Conservation (phyloP, 2,888 invertebrate genomes). For the Digitonthophagus gazella region DNA sequence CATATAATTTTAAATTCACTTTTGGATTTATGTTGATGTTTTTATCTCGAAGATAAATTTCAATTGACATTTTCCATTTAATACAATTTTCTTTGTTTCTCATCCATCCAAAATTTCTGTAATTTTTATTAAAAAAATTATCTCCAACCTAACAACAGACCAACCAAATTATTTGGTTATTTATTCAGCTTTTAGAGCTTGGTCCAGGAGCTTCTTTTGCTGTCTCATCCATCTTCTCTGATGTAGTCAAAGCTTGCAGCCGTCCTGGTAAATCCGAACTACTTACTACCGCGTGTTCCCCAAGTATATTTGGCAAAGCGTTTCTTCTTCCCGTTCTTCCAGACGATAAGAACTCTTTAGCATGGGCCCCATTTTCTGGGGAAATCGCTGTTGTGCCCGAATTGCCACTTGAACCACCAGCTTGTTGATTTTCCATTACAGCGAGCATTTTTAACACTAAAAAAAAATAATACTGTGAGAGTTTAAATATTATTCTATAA, state of each 20-base stretch:
- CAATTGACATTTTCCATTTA: conserved; percentile 16
- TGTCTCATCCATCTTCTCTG: conserved; percentile 49
- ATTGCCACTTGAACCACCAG: conserved; percentile 37
- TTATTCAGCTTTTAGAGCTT: conserved; percentile 39
- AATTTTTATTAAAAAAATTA: neutral
- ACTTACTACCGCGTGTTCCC: conserved; percentile 68
- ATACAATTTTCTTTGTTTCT: conserved; percentile 9
- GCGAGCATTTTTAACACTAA: conserved; percentile 51
- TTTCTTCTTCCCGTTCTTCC: conserved; percentile 86
- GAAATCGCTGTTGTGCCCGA: conserved; percentile 31
- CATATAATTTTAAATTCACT: too few relatives aligned
- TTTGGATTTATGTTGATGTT: too few relatives aligned
- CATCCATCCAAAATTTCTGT: too few relatives aligned
- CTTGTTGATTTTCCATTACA: conserved; percentile 49
- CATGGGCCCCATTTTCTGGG: conserved; percentile 39
- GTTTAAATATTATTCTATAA: too few relatives aligned
- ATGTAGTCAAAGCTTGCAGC: conserved; percentile 68
- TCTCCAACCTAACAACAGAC: neutral
- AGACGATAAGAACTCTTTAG: conserved; percentile 73
- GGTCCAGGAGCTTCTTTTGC: conserved; percentile 33
- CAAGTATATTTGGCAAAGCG: conserved; percentile 81
- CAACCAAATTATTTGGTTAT: conserved; percentile 11
- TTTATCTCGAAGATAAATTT: too few relatives aligned
- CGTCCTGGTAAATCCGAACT: conserved; percentile 76
- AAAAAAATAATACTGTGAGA: conserved; percentile 33